Evolutionary conservation across 2,113 vertebrate species (phyloP).

Genomic region (Oophaga pumilio): DNA sequence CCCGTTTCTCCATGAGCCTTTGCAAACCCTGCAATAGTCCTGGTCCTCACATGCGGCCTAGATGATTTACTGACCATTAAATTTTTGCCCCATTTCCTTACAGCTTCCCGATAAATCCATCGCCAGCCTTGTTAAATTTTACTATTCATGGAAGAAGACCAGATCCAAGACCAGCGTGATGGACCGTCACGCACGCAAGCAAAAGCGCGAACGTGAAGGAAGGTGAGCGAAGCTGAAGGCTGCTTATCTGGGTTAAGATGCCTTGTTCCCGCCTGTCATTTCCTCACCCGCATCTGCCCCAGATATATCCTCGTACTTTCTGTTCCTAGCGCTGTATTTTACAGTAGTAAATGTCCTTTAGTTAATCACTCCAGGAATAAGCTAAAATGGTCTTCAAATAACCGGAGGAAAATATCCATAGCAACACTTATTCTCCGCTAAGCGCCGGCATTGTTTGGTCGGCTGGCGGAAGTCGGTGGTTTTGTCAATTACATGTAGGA

Average conservation of each 20-base stretch:
- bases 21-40: too few species aligned
- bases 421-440: conserved; percentile 1
- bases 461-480: background rate
- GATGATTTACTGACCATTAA: background rate
- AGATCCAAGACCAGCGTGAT: conserved; percentile 96
- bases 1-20: too few species aligned
- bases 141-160: conserved; percentile 98
- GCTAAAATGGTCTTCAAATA: background rate
- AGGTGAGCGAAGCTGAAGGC: conserved; percentile 70
- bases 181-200: conserved; percentile 93
- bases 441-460: background rate
- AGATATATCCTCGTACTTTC: background rate
- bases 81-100: conserved; percentile 58
- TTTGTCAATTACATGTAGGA: background rate
- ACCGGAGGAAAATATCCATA: conserved; percentile 29
- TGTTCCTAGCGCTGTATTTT: background rate
- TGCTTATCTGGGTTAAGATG: background rate
- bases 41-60: too few species aligned
- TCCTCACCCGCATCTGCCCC: background rate
- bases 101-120: conserved; percentile 96
- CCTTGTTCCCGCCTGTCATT: background rate
- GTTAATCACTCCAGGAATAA: conserved; percentile 10
- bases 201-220: conserved; percentile 88
- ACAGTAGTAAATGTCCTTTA: background rate
- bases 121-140: conserved; percentile 93